A percentile compares a stretch with the other conserved stretches of the same genome.
phyloP scores from a whole-genome alignment of 2,113 vertebrate species.

The Orientallactaga bullata region DNA sequence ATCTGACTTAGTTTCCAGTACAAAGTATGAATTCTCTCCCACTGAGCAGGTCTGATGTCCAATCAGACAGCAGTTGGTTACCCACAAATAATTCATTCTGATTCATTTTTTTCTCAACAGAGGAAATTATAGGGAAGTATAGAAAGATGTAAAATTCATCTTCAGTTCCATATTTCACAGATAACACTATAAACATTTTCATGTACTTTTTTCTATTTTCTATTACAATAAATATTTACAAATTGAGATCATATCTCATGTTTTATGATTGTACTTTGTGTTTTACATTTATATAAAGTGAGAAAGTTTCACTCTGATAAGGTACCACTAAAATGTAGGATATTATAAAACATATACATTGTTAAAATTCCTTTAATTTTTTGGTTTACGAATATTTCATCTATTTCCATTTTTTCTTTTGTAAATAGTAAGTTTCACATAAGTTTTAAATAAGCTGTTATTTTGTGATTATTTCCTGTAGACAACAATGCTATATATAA shows the following conservation, averaged over 20 bases:
- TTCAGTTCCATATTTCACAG: neutral
- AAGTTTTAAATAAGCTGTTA: conserved; percentile 22
- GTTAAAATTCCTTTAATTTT: conserved; percentile 29
- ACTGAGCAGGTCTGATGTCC: too few species aligned
- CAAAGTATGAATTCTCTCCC: too few species aligned
- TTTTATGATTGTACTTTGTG: conserved; percentile 44
- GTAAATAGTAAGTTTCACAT: neutral
- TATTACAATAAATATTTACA: neutral
- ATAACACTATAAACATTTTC: conserved; percentile 8
- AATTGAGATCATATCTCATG: neutral
- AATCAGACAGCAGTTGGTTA: too few species aligned
- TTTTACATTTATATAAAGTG: conserved; percentile 29
- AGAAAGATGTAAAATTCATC: conserved; percentile 26
- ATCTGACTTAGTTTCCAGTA: too few species aligned
- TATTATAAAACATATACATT: neutral
- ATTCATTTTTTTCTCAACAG: neutral
- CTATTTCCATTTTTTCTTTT: conserved; percentile 56
- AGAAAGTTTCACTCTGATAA: neutral
- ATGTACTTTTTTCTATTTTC: neutral
- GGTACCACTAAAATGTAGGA: conserved; percentile 32
- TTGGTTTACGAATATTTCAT: conserved; percentile 33
- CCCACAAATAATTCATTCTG: too few species aligned
- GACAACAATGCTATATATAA: neutral
- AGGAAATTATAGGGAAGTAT: neutral
- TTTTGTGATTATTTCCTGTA: conserved; percentile 43